Conservation (phyloP, 2,113 vertebrate genomes). For the rat (Rattus norvegicus) region GRCr8 NC_086019.1:17527001-17527500, state of each 20-base stretch:
- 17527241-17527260: background rate
- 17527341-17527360: background rate
- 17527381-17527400: background rate
- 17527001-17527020: conserved; percentile 7
- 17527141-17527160: background rate
- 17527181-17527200: background rate
- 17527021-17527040: conserved; percentile 45
- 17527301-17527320: background rate
- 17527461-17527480: background rate
- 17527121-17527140: conserved; percentile 37
- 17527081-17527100: conserved; percentile 37
- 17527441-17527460: too few relatives aligned
- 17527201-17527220: conserved; percentile 39
- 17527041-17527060: background rate
- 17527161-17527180: background rate
- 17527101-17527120: conserved; percentile 35
- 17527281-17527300: conserved; percentile 10
- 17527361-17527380: background rate
- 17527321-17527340: background rate
- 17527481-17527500: background rate
- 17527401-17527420: background rate
- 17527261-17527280: background rate
- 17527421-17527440: background rate
- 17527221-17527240: conserved; percentile 31
- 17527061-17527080: background rate